A percentile compares a stretch with the other conserved stretches of the same genome.
These are phyloP conservation scores for Arizona elegans DNA, from an alignment of 2,113 vertebrate species.

Conservation along the genomic window DNA sequence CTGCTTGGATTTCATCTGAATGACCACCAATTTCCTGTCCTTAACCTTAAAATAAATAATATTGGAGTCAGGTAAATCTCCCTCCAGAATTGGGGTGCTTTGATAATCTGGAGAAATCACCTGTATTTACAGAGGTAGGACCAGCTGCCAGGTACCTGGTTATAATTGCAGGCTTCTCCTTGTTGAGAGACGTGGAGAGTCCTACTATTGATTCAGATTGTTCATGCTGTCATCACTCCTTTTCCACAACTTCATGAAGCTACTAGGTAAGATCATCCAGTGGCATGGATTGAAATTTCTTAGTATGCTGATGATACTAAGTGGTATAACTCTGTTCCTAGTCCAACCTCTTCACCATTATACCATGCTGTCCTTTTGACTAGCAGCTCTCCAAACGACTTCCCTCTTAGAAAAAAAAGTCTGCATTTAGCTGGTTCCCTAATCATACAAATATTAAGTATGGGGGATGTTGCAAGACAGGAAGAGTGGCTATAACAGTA, in stretches of 20 bases:
- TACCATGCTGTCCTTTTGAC: neutral
- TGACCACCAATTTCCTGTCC: neutral
- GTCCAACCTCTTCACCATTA: neutral
- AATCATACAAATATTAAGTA: neutral
- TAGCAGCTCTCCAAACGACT: neutral
- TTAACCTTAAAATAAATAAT: neutral
- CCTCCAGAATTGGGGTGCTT: neutral
- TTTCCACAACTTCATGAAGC: neutral
- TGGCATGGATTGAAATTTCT: neutral
- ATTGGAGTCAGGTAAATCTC: neutral
- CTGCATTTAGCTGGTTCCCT: neutral
- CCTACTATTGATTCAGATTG: neutral
- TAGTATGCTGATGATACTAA: neutral
- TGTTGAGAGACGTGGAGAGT: neutral
- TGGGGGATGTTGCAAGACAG: neutral
- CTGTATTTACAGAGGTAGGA: neutral
- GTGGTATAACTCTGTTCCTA: neutral
- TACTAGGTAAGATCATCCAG: neutral
- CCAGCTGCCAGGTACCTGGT: neutral
- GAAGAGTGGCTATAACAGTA: neutral
- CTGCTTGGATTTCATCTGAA: neutral
- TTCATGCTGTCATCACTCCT: neutral
- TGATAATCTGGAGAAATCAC: neutral
- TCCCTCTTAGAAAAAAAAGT: neutral
- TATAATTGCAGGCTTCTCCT: neutral